Evolutionary conservation across 2,113 vertebrate genomes (phyloP), one percentile per base, ranked within the genome.

Genomic region (Chunga burmeisteri): DNA sequence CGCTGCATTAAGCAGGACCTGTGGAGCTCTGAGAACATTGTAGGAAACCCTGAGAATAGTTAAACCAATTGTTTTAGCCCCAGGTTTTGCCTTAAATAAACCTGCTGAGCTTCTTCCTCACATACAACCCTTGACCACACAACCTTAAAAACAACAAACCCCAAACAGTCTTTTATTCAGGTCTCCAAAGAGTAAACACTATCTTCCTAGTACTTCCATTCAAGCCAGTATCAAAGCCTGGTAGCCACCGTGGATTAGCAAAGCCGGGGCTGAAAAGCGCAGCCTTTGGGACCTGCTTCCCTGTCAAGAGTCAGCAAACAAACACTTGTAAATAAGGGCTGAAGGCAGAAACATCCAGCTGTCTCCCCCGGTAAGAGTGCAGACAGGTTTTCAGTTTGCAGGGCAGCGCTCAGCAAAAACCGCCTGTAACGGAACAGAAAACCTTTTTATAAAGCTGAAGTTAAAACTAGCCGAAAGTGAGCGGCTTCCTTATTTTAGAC

Each of bases 41-140:
- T 42, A 81, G 78, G 58, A 85, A 94, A 66, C 19, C 68, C 83
- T 81, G 70, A 23, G 50, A 80, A 56, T 4, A 65, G n/a, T 63
- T 6, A 34, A 79, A 67, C 29, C 47, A 19, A 95, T 94, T 96
- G 93, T 95, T 95, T 61, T 5, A 83, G 83, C 59, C 65, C 38
- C 93, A 81, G 91, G 93, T 86, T 53, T 72, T 72, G 85, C 84
- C 65, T 92, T 88, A 82, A 87, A 92, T 81, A 87, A 94, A 82
- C 93, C 93, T 42, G 92, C 95, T 88, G 91, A 91, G 97, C 78
- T 77, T 87, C 94, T 91, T 95, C 95, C 97, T 96, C 20, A 34
- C 72, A 78, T 0, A 71, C 55, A 92, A 6, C 72, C 79, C 82
- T 90, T 4, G 42, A 71, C 17, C 84, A 63, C 40, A 10, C 71